These are phyloP conservation scores for Tadarida brasiliensis DNA, from an alignment of 2,797 vertebrate genomes.

Conservation along the genomic window DNA sequence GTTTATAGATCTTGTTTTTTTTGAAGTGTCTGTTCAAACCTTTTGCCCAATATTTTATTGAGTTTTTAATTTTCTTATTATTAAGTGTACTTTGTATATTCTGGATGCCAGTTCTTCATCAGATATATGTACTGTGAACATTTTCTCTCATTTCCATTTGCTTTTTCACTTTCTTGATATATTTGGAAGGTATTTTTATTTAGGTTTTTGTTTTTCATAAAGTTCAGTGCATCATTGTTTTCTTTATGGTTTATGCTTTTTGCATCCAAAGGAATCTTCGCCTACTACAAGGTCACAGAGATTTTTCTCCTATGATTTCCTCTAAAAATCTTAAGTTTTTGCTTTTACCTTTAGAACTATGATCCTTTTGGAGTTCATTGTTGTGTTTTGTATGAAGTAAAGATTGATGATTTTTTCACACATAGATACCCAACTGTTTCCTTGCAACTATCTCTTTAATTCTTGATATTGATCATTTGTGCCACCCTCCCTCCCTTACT, in stretches of 20 bases:
- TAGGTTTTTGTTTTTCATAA: constrained; percentile 47
- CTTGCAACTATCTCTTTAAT: neutral
- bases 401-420: too few species aligned
- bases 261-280: constrained; percentile 10
- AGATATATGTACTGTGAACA: neutral
- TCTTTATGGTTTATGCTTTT: neutral
- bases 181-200: constrained; percentile 13
- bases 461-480: neutral
- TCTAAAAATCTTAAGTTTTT: neutral
- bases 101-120: neutral
- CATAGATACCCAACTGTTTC: neutral
- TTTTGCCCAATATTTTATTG: neutral
- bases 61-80: constrained; percentile 9
- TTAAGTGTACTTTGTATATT: constrained; percentile 8
- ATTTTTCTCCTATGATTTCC: neutral
- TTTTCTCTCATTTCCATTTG: neutral
- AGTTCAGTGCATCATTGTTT: neutral
- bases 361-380: constrained; percentile 1
- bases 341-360: neutral
- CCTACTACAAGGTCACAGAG: neutral
- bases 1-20: neutral
- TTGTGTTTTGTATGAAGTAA: constrained; percentile 40
- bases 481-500: neutral
- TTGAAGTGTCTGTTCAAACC: neutral
- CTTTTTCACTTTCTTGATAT: constrained; percentile 21